phyloP scores from a whole-genome alignment of 2,888 invertebrate species.

The Lithosia quadra region DNA sequence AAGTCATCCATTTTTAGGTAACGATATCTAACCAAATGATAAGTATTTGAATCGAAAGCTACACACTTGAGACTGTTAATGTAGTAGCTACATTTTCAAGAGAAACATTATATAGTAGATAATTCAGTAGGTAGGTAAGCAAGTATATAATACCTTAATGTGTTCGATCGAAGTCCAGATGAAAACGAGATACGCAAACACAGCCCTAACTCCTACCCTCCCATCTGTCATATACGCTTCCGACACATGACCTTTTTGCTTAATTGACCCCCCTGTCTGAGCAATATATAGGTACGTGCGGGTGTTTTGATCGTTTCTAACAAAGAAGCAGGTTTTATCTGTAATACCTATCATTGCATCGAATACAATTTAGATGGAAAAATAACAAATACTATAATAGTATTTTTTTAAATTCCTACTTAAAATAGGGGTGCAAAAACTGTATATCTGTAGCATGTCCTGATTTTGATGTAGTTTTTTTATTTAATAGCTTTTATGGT shows the following conservation, averaged over 20 bases:
- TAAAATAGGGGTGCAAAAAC: no score
- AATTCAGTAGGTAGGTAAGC: not conserved
- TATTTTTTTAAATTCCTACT: no score
- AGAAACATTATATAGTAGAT: not conserved
- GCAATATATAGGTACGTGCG: conserved; percentile 15
- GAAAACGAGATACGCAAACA: conserved; percentile 53
- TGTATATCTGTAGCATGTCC: no score
- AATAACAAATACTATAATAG: not conserved
- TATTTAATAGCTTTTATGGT: no score
- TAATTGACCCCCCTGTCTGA: conserved; percentile 71
- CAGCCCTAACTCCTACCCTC: conserved; percentile 52
- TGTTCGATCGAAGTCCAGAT: conserved; percentile 56
- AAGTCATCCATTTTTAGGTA: not conserved
- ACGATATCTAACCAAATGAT: not conserved
- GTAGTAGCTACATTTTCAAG: not conserved
- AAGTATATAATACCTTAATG: conserved; percentile 11
- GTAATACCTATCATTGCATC: not conserved
- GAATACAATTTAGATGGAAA: not conserved
- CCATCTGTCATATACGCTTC: conserved; percentile 74
- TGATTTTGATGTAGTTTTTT: no score
- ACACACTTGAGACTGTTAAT: no score
- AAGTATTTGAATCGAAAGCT: no score
- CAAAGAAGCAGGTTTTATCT: not conserved
- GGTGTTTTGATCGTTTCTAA: not conserved
- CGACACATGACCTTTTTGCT: conserved; percentile 65